Percentiles rank a stretch among this genome's conserved stretches.
Conservation (phyloP, 2,113 vertebrate genomes). For the Phodopus roborovskii region DNA sequence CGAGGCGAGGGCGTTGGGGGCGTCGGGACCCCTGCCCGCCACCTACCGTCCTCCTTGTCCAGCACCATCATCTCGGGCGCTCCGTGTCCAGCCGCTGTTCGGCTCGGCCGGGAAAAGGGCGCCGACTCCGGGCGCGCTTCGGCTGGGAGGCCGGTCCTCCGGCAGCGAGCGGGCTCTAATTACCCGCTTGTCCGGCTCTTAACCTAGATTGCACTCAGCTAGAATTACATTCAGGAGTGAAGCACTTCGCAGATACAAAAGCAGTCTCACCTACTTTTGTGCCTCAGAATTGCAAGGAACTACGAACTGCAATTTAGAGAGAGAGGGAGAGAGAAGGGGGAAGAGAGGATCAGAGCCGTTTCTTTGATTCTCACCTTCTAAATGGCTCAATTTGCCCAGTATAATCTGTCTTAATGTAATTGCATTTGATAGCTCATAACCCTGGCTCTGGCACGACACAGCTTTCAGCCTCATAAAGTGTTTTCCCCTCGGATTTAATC, state of each 20-base stretch:
- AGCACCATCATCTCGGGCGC: conserved; percentile 99
- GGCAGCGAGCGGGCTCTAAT: conserved; percentile 88
- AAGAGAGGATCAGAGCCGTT: conserved; percentile 85
- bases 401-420: conserved; percentile 91
- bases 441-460: conserved; percentile 85
- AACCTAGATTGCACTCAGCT: conserved; percentile 90
- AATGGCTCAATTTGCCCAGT: conserved; percentile 89
- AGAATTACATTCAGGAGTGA: conserved; percentile 89
- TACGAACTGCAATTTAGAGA: conserved; percentile 87
- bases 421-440: conserved; percentile 89
- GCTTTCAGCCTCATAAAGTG: conserved; percentile 87
- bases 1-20: neutral
- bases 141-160: conserved; percentile 86
- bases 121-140: conserved; percentile 85
- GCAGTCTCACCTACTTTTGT: conserved; percentile 88
- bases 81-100: conserved; percentile 94
- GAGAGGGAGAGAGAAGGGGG: conserved; percentile 67
- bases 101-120: conserved; percentile 82
- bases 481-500: conserved; percentile 91
- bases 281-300: conserved; percentile 88
- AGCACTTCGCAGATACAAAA: conserved; percentile 90
- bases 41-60: conserved; percentile 99
- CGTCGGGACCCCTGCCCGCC: conserved; percentile 81
- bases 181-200: conserved; percentile 91
- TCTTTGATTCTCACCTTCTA: conserved; percentile 89